Conservation (phyloP, 2,113 vertebrate genomes). For the Myxocyprinus asiaticus region DNA sequence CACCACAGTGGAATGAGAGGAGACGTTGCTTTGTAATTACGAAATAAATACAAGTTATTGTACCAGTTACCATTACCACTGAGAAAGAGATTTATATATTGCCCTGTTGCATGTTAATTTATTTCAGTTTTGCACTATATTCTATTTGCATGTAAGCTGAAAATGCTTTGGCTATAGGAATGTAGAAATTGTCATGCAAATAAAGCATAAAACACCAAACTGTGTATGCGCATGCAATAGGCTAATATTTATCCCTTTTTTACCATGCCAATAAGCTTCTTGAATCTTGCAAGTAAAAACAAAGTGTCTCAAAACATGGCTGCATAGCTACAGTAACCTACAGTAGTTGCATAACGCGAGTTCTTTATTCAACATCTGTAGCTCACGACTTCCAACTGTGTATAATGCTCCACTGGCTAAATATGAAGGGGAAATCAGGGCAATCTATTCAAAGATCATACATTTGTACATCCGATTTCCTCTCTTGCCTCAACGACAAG, state of each 20-base stretch:
- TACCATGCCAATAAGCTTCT: too few relatives aligned
- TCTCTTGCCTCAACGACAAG: background rate
- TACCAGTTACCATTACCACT: background rate
- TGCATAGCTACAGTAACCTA: too few relatives aligned
- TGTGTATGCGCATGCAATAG: too few relatives aligned
- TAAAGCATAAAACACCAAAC: too few relatives aligned
- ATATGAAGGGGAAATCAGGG: background rate
- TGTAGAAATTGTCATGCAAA: too few relatives aligned
- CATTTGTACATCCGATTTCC: background rate
- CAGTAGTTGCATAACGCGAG: background rate
- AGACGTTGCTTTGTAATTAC: conserved; percentile 21
- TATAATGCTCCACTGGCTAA: background rate
- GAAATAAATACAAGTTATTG: background rate
- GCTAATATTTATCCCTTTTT: too few relatives aligned
- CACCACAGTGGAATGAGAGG: conserved; percentile 25
- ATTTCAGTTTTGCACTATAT: too few relatives aligned
- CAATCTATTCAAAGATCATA: conserved; percentile 14
- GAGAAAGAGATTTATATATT: too few relatives aligned
- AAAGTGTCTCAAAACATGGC: background rate
- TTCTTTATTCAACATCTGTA: background rate
- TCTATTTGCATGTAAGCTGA: too few relatives aligned
- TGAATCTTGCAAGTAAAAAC: too few relatives aligned
- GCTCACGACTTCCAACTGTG: background rate
- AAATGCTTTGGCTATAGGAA: too few relatives aligned
- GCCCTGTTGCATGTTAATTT: too few relatives aligned